Conservation (phyloP, 2,113 vertebrate species). For the Scomber colias region DNA sequence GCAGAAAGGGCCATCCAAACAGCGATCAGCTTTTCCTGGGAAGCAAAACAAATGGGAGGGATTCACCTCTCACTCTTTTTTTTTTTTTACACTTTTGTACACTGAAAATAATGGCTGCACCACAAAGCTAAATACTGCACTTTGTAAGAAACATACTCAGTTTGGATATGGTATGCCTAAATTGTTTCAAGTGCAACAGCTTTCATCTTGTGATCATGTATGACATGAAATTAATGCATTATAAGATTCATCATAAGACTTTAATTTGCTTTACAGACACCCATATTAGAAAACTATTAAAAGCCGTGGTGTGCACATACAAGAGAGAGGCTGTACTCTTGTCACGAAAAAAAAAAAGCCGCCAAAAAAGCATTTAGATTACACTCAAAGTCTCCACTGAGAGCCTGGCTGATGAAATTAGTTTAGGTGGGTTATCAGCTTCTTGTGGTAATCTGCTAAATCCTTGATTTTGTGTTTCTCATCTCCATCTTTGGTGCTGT, state of each 20-base stretch:
- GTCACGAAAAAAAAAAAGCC: constrained; percentile 14
- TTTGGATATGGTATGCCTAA: constrained; percentile 8
- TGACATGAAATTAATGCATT: constrained; percentile 36
- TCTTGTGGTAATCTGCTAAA: constrained; percentile 54
- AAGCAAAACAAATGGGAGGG: constrained; percentile 39
- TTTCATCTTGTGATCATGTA: constrained; percentile 48
- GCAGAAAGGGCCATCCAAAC: constrained; percentile 20
- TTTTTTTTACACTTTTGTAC: neutral
- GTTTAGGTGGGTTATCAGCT: constrained; percentile 58
- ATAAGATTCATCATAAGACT: constrained; percentile 57
- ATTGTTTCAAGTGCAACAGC: constrained; percentile 12
- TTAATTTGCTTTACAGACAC: constrained; percentile 43
- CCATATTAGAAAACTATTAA: neutral
- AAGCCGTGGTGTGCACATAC: neutral
- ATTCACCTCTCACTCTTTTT: constrained; percentile 2
- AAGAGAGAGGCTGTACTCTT: neutral
- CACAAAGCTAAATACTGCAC: neutral
- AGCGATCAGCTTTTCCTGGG: constrained; percentile 7
- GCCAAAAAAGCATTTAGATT: constrained; percentile 40
- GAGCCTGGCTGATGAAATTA: constrained; percentile 53
- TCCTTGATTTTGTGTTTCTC: constrained; percentile 40
- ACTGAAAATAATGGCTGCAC: neutral
- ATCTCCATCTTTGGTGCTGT: constrained; percentile 26
- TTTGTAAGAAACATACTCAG: neutral
- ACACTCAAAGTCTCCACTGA: neutral